A percentile compares a stretch with the other conserved stretches of the same genome.
Evolutionary conservation across 2,113 vertebrate genomes (phyloP).

Genomic region (Rhea pennata): DNA sequence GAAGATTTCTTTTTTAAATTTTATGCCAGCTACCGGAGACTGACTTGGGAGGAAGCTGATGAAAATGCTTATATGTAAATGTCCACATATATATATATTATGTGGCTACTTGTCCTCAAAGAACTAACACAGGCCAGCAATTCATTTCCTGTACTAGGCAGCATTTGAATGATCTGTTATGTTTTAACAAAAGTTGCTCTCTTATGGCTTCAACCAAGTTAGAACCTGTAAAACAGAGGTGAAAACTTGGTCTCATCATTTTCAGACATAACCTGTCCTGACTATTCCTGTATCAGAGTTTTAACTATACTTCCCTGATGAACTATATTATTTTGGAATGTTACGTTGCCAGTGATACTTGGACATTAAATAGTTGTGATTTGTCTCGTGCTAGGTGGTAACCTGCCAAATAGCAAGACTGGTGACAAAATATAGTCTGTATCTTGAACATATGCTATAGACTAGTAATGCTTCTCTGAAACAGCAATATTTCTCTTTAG

Average conservation of each 20-base stretch:
- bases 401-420: not conserved
- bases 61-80: not conserved
- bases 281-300: not conserved
- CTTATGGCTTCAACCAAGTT: not conserved
- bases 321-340: not conserved
- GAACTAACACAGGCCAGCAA: not conserved
- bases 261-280: not conserved
- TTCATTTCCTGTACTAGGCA: constrained; percentile 2
- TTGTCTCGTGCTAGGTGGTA: not conserved
- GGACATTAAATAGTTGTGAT: not conserved
- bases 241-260: constrained; percentile 5
- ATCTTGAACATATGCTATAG: not conserved
- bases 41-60: not conserved
- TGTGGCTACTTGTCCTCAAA: not conserved
- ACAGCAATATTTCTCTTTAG: not conserved
- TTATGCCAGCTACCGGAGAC: not conserved
- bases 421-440: not conserved
- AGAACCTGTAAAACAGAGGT: constrained; percentile 4
- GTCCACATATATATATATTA: no score
- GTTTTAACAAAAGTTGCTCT: not conserved
- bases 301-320: not conserved
- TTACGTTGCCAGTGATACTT: not conserved
- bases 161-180: not conserved
- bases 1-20: not conserved
- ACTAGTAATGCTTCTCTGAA: not conserved